Base-by-base conservation (phyloP, 1,140 invertebrate genomes). In the Euborellia annulipes region DNA sequence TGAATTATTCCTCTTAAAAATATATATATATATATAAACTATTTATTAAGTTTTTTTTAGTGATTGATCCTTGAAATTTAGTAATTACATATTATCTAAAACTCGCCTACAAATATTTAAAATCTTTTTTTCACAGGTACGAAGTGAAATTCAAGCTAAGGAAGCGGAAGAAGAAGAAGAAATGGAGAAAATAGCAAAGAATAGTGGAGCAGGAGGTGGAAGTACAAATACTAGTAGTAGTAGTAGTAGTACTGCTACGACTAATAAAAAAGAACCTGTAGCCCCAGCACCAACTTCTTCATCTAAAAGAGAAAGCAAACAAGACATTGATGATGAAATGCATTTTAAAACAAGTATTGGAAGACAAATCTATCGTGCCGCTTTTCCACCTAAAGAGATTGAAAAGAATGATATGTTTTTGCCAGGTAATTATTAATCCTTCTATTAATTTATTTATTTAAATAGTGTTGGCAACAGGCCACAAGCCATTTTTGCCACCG, bases 321-420 rank as follows among this genome's bases (percentile, higher is more conserved):
- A 73, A 54, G 72, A 75, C 32, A 63, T 72, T 56, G 72, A 80
- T 45, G 80, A 87, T 50, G 84, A 85, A 54, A 76, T 84, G 62
- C 73, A 78, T 40, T 88, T 90, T 55, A 82, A 83, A 58, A 85
- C 80, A 0, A 73, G 79, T 48, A 70, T 89, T 49, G 87, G 77
- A 0, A 71, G 75, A 39, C 82, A 82, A 52, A 75, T 88, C 38
- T 77, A 79, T 56, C 78, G 82, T 57, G 73, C 76, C 3, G 62
- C 27, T 46, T 36, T 43, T 57, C 41, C 75, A 49, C 78, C 72
- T 0, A 78, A 80, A 50, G 73, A 76, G 45, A 69, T 85, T 38
- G 78, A 85, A 34, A 70, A 84, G 36, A 97, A 96, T 62, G 93
- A 98, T 55, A 60, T 96, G n/a, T 99, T 98, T 67, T 76, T 85